Evolutionary conservation across 2,113 vertebrate species (phyloP).

Genomic region (Buteo buteo): DNA sequence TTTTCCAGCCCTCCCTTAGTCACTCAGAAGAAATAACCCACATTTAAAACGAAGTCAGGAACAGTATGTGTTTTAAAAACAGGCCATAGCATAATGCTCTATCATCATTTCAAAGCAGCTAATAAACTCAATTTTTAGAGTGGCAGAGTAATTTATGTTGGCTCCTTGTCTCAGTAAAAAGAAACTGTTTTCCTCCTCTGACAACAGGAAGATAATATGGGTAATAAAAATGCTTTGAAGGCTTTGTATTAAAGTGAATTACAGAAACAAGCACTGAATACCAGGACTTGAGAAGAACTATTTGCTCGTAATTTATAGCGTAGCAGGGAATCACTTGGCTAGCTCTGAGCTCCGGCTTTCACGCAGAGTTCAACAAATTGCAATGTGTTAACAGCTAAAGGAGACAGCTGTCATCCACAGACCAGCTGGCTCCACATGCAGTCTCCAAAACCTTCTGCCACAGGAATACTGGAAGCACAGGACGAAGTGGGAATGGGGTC

Average conservation of each 20-base stretch:
- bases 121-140: background rate
- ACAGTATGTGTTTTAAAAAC: background rate
- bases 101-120: background rate
- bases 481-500: background rate
- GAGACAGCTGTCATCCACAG: background rate
- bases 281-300: background rate
- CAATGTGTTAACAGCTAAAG: background rate
- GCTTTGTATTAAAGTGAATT: constrained; percentile 19
- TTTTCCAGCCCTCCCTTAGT: background rate
- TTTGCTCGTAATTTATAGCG: background rate
- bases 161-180: background rate
- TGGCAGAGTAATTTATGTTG: background rate
- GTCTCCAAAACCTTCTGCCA: background rate
- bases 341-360: background rate
- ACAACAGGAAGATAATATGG: background rate
- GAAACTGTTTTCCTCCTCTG: background rate
- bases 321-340: constrained; percentile 1
- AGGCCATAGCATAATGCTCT: background rate
- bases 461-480: background rate
- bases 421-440: background rate
- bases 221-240: constrained; percentile 47
- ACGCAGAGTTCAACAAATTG: background rate
- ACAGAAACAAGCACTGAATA: constrained; percentile 10
- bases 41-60: background rate
- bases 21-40: background rate